A percentile compares a stretch with the other conserved stretches of the same genome.
phyloP scores from a whole-genome alignment of 2,113 vertebrate genomes.

The Cairina moschata region DNA sequence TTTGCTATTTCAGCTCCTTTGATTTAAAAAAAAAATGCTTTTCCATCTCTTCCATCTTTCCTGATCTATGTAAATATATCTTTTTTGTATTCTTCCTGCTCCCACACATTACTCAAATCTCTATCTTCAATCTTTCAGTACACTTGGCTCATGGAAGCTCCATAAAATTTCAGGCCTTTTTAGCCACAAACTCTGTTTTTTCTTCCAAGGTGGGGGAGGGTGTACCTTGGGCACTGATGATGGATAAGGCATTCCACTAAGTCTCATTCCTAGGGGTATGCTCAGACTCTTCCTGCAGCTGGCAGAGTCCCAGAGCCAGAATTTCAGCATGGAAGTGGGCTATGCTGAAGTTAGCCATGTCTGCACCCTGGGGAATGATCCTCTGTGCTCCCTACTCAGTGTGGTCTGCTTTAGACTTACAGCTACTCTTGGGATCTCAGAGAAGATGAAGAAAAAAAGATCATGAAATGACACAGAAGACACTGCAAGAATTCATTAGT shows the following conservation, averaged over 20 bases:
- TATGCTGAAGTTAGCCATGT: not conserved
- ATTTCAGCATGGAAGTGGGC: not conserved
- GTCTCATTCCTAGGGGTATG: not conserved
- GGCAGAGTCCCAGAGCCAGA: not conserved
- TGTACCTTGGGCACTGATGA: accelerated
- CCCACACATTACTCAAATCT: not conserved
- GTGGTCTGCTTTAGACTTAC: not conserved
- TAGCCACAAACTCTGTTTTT: not conserved
- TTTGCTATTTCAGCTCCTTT: constrained; percentile 29
- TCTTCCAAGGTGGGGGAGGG: not conserved
- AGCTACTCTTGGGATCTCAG: not conserved
- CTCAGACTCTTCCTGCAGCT: not conserved
- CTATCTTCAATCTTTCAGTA: not conserved
- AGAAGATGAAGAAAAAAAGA: not conserved
- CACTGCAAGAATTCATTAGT: not conserved
- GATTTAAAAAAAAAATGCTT: not conserved
- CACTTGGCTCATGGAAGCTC: not conserved
- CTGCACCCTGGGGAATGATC: not conserved
- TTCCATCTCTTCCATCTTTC: not conserved
- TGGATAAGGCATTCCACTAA: not conserved
- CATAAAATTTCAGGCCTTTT: not conserved
- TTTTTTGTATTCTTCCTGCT: not conserved
- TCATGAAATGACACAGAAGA: not conserved
- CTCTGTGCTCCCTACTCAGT: not conserved
- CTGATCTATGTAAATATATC: not conserved